phyloP scores from a whole-genome alignment of 2,888 invertebrate species.

The Polymixis lichenea region DNA sequence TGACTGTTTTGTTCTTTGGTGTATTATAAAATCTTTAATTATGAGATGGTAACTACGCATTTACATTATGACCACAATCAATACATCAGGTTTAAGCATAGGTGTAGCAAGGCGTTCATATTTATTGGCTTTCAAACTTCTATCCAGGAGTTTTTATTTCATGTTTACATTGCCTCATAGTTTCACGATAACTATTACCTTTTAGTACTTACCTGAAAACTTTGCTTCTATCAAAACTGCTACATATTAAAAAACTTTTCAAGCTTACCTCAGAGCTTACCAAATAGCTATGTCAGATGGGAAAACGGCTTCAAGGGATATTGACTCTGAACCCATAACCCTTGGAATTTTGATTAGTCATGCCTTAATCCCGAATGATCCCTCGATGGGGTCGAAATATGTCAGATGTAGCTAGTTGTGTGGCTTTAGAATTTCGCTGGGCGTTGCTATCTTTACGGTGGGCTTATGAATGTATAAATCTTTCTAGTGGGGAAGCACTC shows the following conservation, averaged over 20 bases:
- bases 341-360: slow-evolving; percentile 51
- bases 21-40: background rate
- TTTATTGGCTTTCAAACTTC: background rate
- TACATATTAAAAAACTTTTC: slow-evolving; percentile 51
- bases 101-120: background rate
- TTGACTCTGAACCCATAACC: slow-evolving; percentile 39
- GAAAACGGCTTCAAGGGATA: slow-evolving; percentile 24
- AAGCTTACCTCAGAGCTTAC: slow-evolving; percentile 12
- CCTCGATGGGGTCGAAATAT: slow-evolving; percentile 18
- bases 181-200: background rate
- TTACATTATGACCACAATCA: too few species aligned
- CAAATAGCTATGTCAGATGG: slow-evolving; percentile 18
- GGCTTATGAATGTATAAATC: background rate
- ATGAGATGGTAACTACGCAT: background rate
- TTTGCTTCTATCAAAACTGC: slow-evolving; percentile 36
- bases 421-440: background rate
- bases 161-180: background rate
- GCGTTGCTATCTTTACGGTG: background rate
- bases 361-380: slow-evolving; percentile 31
- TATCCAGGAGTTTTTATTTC: slow-evolving; percentile 9
- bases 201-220: slow-evolving; percentile 12
- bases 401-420: slow-evolving; percentile 1
- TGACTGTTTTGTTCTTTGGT: background rate
- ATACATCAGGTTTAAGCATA: too few species aligned
- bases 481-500: background rate